Base-by-base conservation (phyloP, 1,140 invertebrate species). In the Formica selysi region DNA sequence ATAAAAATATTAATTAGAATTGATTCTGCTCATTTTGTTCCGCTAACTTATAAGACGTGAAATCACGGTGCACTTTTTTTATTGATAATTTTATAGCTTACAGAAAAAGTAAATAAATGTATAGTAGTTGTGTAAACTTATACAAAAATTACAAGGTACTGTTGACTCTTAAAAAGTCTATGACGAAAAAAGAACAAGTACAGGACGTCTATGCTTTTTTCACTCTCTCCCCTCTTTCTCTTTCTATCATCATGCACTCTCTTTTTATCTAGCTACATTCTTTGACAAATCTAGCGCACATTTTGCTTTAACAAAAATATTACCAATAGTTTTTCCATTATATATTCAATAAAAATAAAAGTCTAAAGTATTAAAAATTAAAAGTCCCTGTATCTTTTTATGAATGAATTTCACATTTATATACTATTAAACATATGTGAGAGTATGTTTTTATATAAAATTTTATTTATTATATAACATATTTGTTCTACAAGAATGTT, bases 361-460 rank as follows among this genome's bases (percentile, higher is more conserved):
- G 1, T 68, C 16, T 48, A 48, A 48, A 51, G 16, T 51, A 51
- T 22, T 80, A 13, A 80, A 57, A 16, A 57, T 80, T n/a, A 70
- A 70, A 57, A 59, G 16, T 80, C 32, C 57, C n/a, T 8, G n/a
- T 19, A 26, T 41, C 32, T 76, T 76, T 57, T 19, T 26, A 13
- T 19, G 29, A 38, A 38, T 57, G 38, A 54, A 16, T 5, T 70
- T 57, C 7, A 16, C 36, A 29, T 22, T 76, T 32, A 5, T 3
- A 13, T 62, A 29, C 26, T 26, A 3, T 32, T 51, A 19, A 32
- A 76, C 16, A 29, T 16, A 19, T 16, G n/a, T 10, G 48, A 26
- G 22, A 29, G 19, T 19, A 1, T 67, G 26, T 61, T 76, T 74
- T 74, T 41, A 26, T 76, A n/a, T 59, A 76, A 38, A 65, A 65